These are phyloP conservation scores for Aphelocoma californica DNA, from an alignment of 2,797 vertebrate species.

Conservation along the genomic window DNA sequence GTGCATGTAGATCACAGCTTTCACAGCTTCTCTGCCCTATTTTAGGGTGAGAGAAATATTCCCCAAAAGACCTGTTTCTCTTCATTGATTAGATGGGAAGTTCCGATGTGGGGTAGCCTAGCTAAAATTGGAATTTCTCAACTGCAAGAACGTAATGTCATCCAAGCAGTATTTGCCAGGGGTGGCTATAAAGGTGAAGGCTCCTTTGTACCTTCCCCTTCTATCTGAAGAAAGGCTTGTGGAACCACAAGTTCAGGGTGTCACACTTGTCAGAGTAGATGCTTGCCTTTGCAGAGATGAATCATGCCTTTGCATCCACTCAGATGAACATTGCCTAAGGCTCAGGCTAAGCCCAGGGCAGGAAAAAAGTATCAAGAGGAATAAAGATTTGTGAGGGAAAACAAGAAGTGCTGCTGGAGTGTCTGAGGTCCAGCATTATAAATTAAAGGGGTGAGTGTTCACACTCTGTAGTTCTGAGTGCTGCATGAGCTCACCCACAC, in stretches of 20 bases:
- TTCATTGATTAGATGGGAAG: neutral
- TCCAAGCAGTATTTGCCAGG: neutral
- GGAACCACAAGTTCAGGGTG: neutral
- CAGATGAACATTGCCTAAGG: neutral
- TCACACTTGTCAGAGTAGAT: neutral
- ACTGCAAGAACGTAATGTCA: neutral
- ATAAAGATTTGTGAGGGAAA: neutral
- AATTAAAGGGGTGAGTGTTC: neutral
- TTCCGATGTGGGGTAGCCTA: neutral
- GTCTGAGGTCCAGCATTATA: neutral
- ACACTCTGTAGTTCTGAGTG: neutral
- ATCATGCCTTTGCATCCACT: neutral
- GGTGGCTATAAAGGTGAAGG: neutral
- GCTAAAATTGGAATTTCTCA: neutral
- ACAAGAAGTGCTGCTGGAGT: neutral
- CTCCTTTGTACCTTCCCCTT: neutral
- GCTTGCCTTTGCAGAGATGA: neutral
- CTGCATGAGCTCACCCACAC: neutral
- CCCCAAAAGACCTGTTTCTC: neutral
- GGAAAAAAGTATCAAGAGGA: neutral
- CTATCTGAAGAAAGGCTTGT: neutral
- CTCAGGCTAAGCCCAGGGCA: neutral
- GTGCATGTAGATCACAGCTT: neutral
- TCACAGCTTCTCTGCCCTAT: conserved; percentile 29
- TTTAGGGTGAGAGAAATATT: conserved; percentile 20